Conservation (phyloP, 2,797 vertebrate genomes). For the Iguana delicatissima region DNA sequence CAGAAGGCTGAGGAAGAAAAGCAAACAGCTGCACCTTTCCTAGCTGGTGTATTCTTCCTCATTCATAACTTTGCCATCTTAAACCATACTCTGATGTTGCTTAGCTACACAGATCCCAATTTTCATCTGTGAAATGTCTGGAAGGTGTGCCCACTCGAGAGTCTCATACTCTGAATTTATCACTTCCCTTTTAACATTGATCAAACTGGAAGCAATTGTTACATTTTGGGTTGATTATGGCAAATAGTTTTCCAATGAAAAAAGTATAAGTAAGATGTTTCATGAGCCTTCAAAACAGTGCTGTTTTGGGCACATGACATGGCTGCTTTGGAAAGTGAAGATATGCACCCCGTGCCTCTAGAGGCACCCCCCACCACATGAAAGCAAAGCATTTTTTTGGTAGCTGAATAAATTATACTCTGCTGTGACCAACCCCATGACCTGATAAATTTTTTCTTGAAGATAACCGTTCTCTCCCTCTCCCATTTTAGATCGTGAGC, state of each 20-base stretch:
- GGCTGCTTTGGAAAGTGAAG: neutral
- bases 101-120: too few relatives aligned
- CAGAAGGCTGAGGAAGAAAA: too few relatives aligned
- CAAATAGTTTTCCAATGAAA: neutral
- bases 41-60: too few relatives aligned
- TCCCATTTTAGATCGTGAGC: neutral
- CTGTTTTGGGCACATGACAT: neutral
- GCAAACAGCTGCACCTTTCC: too few relatives aligned
- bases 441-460: neutral
- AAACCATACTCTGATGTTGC: too few relatives aligned
- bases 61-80: too few relatives aligned
- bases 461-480: neutral
- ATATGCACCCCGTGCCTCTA: neutral
- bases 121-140: neutral
- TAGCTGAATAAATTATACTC: neutral
- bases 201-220: too few relatives aligned
- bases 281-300: neutral
- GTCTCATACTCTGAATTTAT: too few relatives aligned
- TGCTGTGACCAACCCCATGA: neutral
- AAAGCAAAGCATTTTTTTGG: neutral
- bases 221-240: neutral
- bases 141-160: too few relatives aligned
- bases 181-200: too few relatives aligned
- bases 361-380: too few relatives aligned
- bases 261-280: too few relatives aligned